phyloP scores from a whole-genome alignment of 2,888 invertebrate genomes.

The Lasius platythorax region DNA sequence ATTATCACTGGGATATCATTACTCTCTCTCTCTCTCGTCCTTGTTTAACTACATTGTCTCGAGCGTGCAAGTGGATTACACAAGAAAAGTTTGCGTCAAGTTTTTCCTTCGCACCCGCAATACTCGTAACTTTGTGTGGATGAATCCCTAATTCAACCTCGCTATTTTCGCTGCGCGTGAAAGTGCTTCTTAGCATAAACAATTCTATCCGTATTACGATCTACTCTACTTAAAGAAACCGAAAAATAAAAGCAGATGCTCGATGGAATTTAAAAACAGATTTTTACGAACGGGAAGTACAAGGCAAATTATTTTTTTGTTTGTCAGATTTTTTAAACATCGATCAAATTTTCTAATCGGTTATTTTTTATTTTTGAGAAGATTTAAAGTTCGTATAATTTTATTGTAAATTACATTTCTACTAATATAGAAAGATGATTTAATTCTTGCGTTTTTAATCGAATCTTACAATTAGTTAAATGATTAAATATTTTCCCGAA shows the following conservation, averaged over 20 bases:
- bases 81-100: conserved; percentile 64
- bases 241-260: not conserved
- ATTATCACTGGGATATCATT: conserved; percentile 63
- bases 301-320: not conserved
- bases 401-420: not conserved
- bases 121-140: conserved; percentile 55
- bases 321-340: not conserved
- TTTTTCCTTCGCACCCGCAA: conserved; percentile 44
- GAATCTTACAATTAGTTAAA: not conserved
- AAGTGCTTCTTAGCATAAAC: not conserved
- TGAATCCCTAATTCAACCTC: conserved; percentile 66
- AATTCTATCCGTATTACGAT: not conserved
- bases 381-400: not conserved
- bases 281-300: not conserved
- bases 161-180: not conserved
- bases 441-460: not conserved
- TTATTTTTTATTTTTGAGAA: not conserved
- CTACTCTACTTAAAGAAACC: not conserved
- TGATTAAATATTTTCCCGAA: conserved; percentile 1
- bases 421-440: conserved; percentile 11
- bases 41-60: conserved; percentile 52
- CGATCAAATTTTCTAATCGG: not conserved
- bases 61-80: conserved; percentile 62
- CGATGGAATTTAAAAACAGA: not conserved
- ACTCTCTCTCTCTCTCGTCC: conserved; percentile 38